Evolutionary conservation across 2,888 invertebrate genomes (phyloP), one percentile per base, ranked within the genome.

Genomic region (Trisateles emortualis): DNA sequence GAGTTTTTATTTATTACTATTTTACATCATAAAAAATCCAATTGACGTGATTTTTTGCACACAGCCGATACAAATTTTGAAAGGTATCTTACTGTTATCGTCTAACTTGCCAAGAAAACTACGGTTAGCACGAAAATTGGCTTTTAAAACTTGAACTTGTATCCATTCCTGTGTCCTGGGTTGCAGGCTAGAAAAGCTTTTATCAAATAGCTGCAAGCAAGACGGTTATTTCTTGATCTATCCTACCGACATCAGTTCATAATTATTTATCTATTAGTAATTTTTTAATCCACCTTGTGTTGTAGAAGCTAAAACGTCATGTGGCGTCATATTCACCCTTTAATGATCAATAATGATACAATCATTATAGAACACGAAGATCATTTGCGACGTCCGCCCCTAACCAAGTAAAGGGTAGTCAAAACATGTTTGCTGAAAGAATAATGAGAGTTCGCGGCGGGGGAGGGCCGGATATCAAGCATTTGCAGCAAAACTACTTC

Each of bases 351-450:
- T 87, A 86, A 85, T 85, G 78, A 84, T 76, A 69, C 75, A 78
- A 83, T 80, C 71, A 78, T 83, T 79, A 78, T 79, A 81, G 50
- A 78, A 72, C 64, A 50, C 62, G 67, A 66, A 69, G 68, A 83
- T 83, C 79, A 76, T 83, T 83, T 81, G 76, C 72, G 76, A 76
- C 78, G 78, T 78, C 81, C 77, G 79, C 75, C 71, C 68, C 59
- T 44, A n/a, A 67, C 64, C 51, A 81, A 81, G 81, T 87, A 86
- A 89, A 86, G 82, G 86, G 76, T 85, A 88, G 92, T 92, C 92
- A 91, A 81, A 92, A 91, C 87, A 90, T 90, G 87, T 88, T 92
- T 90, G 89, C 90, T 83, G 86, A 84, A 85, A 90, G 91, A 92
- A 86, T 91, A 88, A 92, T 91, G 90, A 80, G 76, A 79, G 74